Evolutionary conservation across 2,888 invertebrate genomes (phyloP).

Genomic region (Drosophila rubida): DNA sequence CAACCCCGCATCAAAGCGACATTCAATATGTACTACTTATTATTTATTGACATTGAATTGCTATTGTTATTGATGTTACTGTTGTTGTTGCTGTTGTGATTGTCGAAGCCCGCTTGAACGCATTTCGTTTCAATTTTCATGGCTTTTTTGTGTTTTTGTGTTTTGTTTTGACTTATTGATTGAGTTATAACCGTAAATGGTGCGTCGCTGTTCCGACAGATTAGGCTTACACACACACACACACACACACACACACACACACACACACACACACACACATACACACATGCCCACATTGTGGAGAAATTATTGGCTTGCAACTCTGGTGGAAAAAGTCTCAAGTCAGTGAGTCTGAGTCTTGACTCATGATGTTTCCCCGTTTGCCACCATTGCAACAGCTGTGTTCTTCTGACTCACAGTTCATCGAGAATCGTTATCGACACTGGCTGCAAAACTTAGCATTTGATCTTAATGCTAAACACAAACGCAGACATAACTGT

Average conservation of each 20-base stretch:
- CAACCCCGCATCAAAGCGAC: conserved; percentile 25
- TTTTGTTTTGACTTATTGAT: conserved; percentile 47
- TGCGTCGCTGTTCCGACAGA: conserved; percentile 38
- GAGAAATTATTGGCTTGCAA: conserved; percentile 13
- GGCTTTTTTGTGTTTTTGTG: conserved; percentile 20
- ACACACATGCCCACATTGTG: conserved; percentile 10
- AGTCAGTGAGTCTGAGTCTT: conserved; percentile 27
- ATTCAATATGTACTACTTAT: conserved; percentile 42
- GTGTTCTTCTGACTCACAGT: conserved; percentile 25
- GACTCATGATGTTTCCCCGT: conserved; percentile 39
- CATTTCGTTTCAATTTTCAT: conserved; percentile 59
- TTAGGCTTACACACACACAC: conserved; percentile 27
- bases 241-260: conserved; percentile 8
- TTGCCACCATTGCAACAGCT: conserved; percentile 2
- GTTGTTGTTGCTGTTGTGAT: conserved; percentile 15
- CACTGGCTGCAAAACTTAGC: conserved; percentile 4
- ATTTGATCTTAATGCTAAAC: conserved; percentile 1
- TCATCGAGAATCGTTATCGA: conserved; percentile 22
- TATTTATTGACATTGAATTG: conserved; percentile 53
- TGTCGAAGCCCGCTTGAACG: conserved; percentile 35
- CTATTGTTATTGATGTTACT: conserved; percentile 32
- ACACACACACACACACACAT: conserved; percentile 2
- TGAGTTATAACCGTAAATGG: conserved; percentile 67
- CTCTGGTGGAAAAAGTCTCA: conserved; percentile 8
- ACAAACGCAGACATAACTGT: conserved; percentile 10